These are phyloP conservation scores for Myopa tessellatipennis DNA, from an alignment of 2,888 invertebrate genomes.

Conservation along the genomic window DNA sequence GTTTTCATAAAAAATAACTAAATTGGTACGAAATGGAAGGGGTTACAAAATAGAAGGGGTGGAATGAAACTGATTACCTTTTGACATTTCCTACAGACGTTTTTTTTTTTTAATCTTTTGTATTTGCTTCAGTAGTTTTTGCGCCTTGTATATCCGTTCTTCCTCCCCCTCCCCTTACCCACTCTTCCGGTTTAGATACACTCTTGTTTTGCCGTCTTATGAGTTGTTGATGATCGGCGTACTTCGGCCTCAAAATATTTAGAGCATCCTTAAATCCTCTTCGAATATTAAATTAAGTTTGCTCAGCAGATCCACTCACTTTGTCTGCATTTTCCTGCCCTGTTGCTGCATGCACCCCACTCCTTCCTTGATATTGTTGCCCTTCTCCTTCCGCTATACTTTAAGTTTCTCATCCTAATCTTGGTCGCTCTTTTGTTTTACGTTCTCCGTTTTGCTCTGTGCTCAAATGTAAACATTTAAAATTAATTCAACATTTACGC, in stretches of 20 bases:
- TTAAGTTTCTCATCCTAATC: not conserved
- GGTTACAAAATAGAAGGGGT: too few relatives aligned
- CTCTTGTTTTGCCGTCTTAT: not conserved
- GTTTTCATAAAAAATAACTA: too few relatives aligned
- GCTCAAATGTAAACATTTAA: constrained; percentile 31
- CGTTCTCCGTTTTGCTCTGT: not conserved
- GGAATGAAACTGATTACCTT: too few relatives aligned
- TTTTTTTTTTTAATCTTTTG: too few relatives aligned
- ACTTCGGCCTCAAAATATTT: not conserved
- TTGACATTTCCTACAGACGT: too few relatives aligned
- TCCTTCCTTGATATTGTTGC: too few relatives aligned
- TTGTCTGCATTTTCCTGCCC: constrained; percentile 1
- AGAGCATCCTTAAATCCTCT: constrained; percentile 1
- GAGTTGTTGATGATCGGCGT: too few relatives aligned
- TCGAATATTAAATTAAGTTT: constrained; percentile 22
- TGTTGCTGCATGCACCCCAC: not conserved
- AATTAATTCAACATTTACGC: constrained; percentile 32
- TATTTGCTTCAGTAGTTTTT: too few relatives aligned
- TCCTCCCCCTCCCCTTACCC: not conserved
- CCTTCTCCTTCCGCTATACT: too few relatives aligned
- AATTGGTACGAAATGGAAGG: too few relatives aligned
- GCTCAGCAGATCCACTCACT: not conserved
- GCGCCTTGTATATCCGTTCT: too few relatives aligned
- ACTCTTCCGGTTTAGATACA: too few relatives aligned
- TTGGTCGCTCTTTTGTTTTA: constrained; percentile 9